A percentile compares a stretch with the other conserved stretches of the same genome.
phyloP scores from a whole-genome alignment of 2,888 invertebrate species.

The Stegophylla sp. region DNA sequence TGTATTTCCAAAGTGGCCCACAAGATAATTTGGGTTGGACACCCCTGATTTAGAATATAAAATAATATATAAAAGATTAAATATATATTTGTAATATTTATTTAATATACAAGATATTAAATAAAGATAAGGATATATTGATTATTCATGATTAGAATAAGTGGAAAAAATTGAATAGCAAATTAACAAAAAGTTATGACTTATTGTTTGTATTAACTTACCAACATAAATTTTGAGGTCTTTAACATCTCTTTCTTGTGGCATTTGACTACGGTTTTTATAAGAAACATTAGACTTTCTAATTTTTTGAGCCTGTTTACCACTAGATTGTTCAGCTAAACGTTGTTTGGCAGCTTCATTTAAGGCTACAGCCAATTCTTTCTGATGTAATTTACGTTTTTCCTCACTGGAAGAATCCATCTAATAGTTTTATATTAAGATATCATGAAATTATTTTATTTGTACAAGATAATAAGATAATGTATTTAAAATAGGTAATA shows the following conservation, averaged over 20 bases:
- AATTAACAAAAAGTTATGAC: too few relatives aligned
- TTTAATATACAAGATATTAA: too few relatives aligned
- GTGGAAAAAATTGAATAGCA: too few relatives aligned
- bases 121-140: too few relatives aligned
- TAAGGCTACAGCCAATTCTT: slow-evolving; percentile 85
- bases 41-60: too few relatives aligned
- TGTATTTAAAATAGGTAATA: slow-evolving; percentile 44
- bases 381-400: slow-evolving; percentile 95
- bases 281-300: slow-evolving; percentile 95
- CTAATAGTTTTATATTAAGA: slow-evolving; percentile 57
- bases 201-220: slow-evolving; percentile 65
- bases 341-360: slow-evolving; percentile 94
- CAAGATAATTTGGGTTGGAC: too few relatives aligned
- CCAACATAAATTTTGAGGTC: slow-evolving; percentile 94
- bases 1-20: too few relatives aligned
- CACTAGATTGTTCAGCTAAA: slow-evolving; percentile 80
- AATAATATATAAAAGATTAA: too few relatives aligned
- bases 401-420: slow-evolving; percentile 82
- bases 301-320: slow-evolving; percentile 85
- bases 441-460: not conserved
- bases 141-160: too few relatives aligned
- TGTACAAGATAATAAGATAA: not conserved
- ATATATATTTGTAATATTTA: too few relatives aligned
- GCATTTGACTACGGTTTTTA: slow-evolving; percentile 89
- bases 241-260: slow-evolving; percentile 89